A percentile compares a stretch with the other conserved stretches of the same genome.
These are phyloP conservation scores for Aphidius gifuensis DNA, from an alignment of 1,140 invertebrate genomes.

Conservation along the genomic window DNA sequence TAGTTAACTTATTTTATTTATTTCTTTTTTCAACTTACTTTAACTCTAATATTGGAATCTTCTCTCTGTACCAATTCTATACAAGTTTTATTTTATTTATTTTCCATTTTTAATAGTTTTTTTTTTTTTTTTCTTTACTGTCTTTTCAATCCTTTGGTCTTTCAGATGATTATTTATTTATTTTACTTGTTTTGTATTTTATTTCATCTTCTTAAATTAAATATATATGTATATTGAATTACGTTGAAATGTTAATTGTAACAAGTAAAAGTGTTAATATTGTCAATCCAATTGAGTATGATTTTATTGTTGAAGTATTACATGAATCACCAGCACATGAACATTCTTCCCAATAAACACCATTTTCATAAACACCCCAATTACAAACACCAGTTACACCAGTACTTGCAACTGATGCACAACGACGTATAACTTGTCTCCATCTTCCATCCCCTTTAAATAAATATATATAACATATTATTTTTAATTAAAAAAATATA, in stretches of 20 bases:
- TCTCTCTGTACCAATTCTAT: too few species aligned
- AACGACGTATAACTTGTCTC: slow-evolving; percentile 85
- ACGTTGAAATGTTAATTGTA: slow-evolving; percentile 19
- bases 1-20: too few species aligned
- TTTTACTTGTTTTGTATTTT: too few species aligned
- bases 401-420: slow-evolving; percentile 84
- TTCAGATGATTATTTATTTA: too few species aligned
- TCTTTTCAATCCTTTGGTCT: too few species aligned
- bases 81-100: too few species aligned
- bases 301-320: slow-evolving; percentile 56
- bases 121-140: too few species aligned
- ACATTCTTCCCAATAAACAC: slow-evolving; percentile 93
- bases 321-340: slow-evolving; percentile 87
- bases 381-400: slow-evolving; percentile 90
- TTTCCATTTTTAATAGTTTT: too few species aligned
- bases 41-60: too few species aligned
- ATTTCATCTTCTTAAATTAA: background rate
- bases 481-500: background rate
- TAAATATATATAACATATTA: slow-evolving; percentile 21
- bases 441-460: slow-evolving; percentile 85
- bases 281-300: slow-evolving; percentile 1
- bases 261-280: slow-evolving; percentile 12
- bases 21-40: too few species aligned
- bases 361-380: slow-evolving; percentile 89
- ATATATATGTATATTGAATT: slow-evolving; percentile 13